Evolutionary conservation across 64 coral and sea anemone species (phyloP).

Genomic region (Stichodactyla helianthus): DNA sequence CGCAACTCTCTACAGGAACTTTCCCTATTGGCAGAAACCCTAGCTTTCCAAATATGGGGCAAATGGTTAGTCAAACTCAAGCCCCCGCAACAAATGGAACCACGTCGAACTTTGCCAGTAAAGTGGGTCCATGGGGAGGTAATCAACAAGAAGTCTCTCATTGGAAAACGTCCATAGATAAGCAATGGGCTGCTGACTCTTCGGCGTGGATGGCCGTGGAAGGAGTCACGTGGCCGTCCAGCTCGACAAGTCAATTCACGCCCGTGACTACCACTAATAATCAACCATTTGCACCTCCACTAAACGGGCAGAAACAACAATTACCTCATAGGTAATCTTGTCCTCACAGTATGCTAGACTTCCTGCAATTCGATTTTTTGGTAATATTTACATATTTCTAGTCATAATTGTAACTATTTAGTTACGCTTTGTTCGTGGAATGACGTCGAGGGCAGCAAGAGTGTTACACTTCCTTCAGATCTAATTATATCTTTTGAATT

Average conservation of each 20-base stretch:
- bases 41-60: background rate
- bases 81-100: background rate
- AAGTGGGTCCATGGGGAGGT: background rate
- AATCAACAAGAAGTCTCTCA: background rate
- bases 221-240: background rate
- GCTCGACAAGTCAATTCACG: background rate
- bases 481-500: background rate
- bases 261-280: background rate
- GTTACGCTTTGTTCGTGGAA: constrained; percentile 19
- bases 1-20: background rate
- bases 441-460: constrained; percentile 7
- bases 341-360: background rate
- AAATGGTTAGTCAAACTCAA: background rate
- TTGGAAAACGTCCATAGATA: background rate
- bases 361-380: background rate
- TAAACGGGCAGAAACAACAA: constrained; percentile 1
- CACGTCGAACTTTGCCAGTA: background rate
- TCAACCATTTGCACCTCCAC: background rate
- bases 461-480: background rate
- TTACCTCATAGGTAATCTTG: constrained; percentile 5
- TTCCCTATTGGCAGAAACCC: background rate
- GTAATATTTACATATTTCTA: constrained; percentile 20
- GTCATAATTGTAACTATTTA: constrained; percentile 25
- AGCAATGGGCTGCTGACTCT: background rate
- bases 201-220: background rate